phyloP scores from a whole-genome alignment of 2,888 invertebrate species.

The Protodeltote pygarga region DNA sequence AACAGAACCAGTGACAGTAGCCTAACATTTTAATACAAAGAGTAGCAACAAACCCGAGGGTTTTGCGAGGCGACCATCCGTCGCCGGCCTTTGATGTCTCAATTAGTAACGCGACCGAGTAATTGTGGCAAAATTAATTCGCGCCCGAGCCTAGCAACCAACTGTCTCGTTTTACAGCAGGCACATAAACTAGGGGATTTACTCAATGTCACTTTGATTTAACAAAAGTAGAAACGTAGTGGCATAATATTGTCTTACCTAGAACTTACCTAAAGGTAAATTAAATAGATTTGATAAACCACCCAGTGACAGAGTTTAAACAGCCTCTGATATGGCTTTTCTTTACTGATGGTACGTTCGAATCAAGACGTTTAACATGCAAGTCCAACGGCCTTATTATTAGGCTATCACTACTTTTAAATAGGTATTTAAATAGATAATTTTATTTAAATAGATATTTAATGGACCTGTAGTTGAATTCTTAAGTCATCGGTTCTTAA shows the following conservation, averaged over 20 bases:
- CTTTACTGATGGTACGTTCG: no score
- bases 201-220: slow-evolving; percentile 6
- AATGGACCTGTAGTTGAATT: no score
- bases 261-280: neutral
- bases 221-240: neutral
- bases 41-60: slow-evolving; percentile 57
- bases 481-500: no score
- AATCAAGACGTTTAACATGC: no score
- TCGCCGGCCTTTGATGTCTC: slow-evolving; percentile 82
- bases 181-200: slow-evolving; percentile 5
- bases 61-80: slow-evolving; percentile 58
- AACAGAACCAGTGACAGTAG: slow-evolving; percentile 10
- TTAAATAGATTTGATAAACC: neutral
- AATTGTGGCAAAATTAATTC: slow-evolving; percentile 85
- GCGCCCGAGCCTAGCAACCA: slow-evolving; percentile 60
- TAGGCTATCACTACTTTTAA: no score
- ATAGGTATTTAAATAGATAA: no score
- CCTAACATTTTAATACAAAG: slow-evolving; percentile 38
- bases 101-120: slow-evolving; percentile 84
- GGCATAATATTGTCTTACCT: neutral
- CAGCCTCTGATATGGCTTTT: no score
- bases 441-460: no score
- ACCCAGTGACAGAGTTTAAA: no score
- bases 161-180: slow-evolving; percentile 37
- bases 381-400: no score